Evolutionary conservation across 1,140 invertebrate genomes (phyloP).

Genomic region (Drosophila punjabiensis): DNA sequence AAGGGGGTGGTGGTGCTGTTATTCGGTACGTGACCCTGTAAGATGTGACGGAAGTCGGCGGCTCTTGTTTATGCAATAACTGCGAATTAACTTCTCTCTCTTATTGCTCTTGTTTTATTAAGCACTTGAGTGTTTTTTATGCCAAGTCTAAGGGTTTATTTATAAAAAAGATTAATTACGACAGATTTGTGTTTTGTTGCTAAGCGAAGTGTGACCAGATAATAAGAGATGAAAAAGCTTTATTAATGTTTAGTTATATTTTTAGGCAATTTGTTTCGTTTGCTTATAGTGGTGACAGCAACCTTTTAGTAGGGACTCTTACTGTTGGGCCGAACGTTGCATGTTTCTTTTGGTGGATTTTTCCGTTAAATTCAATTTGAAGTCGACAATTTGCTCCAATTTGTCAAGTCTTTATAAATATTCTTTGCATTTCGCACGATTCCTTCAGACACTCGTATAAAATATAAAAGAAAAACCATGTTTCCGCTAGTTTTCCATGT

Average conservation of each 20-base stretch:
- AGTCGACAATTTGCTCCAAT: neutral
- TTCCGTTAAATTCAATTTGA: neutral
- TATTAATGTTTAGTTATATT: too few relatives aligned
- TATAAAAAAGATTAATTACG: conserved; percentile 30
- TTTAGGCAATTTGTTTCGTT: neutral
- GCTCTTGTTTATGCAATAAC: neutral
- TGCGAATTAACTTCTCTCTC: neutral
- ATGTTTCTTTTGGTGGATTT: too few relatives aligned
- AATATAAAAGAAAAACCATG: too few relatives aligned
- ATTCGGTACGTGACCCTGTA: conserved; percentile 1
- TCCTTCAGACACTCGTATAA: too few relatives aligned
- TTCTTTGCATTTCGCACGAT: too few relatives aligned
- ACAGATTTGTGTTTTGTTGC: conserved; percentile 24
- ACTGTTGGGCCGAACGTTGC: too few relatives aligned
- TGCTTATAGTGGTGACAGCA: neutral
- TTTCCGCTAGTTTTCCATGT: too few relatives aligned
- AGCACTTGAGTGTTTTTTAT: neutral
- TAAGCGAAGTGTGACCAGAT: neutral
- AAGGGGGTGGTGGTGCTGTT: conserved; percentile 11
- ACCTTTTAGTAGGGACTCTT: neutral
- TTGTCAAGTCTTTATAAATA: too few relatives aligned
- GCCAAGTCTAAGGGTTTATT: conserved; percentile 9
- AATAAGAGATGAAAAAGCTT: neutral
- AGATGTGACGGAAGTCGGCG: neutral
- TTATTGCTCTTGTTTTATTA: neutral